phyloP scores from a whole-genome alignment of 2,113 vertebrate genomes.

The Reinhardtius hippoglossoides region DNA sequence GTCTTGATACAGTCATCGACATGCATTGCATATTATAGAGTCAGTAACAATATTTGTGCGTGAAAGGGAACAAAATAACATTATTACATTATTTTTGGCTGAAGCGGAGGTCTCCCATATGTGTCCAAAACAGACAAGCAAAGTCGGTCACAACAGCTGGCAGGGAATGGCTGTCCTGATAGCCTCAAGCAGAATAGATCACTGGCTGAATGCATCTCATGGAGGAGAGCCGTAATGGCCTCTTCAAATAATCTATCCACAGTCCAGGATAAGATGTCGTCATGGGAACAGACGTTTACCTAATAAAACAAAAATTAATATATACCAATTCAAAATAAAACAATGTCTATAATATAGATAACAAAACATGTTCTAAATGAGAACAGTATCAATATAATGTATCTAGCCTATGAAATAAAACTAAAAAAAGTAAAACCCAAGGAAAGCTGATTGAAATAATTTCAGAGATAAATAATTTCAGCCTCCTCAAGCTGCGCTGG shows the following conservation, averaged over 20 bases:
- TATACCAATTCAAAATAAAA: neutral
- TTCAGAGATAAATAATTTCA: neutral
- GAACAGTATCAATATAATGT: too few relatives aligned
- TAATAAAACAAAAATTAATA: neutral
- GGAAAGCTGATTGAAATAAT: neutral
- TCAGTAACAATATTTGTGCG: neutral
- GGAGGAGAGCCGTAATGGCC: slow-evolving; percentile 33
- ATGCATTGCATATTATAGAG: slow-evolving; percentile 2
- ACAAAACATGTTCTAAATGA: neutral
- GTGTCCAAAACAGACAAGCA: slow-evolving; percentile 42
- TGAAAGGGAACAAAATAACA: neutral
- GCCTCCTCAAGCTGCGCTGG: neutral
- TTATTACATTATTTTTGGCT: slow-evolving; percentile 10
- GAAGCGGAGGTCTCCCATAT: slow-evolving; percentile 24
- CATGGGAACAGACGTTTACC: neutral
- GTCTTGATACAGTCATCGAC: neutral
- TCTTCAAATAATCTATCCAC: slow-evolving; percentile 38
- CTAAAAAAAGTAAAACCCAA: too few relatives aligned
- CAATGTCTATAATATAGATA: neutral
- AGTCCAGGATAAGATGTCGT: slow-evolving; percentile 2
- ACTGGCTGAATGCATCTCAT: slow-evolving; percentile 57
- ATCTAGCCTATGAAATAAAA: too few relatives aligned
- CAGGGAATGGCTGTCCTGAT: slow-evolving; percentile 51
- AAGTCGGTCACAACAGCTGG: slow-evolving; percentile 72
- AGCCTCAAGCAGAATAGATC: slow-evolving; percentile 61